A percentile compares a stretch with the other conserved stretches of the same genome.
Conservation (phyloP, 2,888 invertebrate genomes). For the Trichacis sp. region DNA sequence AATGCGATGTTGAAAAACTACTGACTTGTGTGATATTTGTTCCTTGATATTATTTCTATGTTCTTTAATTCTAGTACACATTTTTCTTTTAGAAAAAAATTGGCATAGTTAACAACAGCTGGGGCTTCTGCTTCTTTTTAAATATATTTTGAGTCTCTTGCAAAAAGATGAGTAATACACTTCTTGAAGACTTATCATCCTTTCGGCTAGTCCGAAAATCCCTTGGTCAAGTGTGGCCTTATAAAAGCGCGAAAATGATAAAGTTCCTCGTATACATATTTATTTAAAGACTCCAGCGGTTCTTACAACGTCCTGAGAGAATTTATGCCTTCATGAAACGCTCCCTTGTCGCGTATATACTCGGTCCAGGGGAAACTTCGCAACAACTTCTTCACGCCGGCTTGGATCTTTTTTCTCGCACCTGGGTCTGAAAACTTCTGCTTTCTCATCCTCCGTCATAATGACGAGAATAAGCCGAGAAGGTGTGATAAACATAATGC, state of each 20-base stretch:
- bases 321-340: conserved; percentile 47
- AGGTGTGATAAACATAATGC: conserved; percentile 6
- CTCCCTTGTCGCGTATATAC: conserved; percentile 19
- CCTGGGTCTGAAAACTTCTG: conserved; percentile 36
- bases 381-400: conserved; percentile 26
- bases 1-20: too few relatives aligned
- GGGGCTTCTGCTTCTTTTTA: too few relatives aligned
- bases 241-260: conserved; percentile 19
- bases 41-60: too few relatives aligned
- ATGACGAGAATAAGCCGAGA: conserved; percentile 28
- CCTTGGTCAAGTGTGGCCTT: conserved; percentile 11
- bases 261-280: conserved; percentile 25
- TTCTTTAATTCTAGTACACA: too few relatives aligned
- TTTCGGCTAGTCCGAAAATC: not conserved
- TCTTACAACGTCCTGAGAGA: conserved; percentile 44
- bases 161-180: not conserved
- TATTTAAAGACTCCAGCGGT: conserved; percentile 45
- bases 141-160: too few relatives aligned
- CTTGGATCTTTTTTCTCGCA: conserved; percentile 36
- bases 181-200: not conserved
- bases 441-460: conserved; percentile 26
- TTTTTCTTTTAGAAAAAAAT: too few relatives aligned
- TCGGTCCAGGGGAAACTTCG: conserved; percentile 27
- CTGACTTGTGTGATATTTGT: too few relatives aligned
- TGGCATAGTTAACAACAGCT: too few relatives aligned